Base-by-base conservation (phyloP, 2,888 invertebrate species). In the Escarpia spicata region DNA sequence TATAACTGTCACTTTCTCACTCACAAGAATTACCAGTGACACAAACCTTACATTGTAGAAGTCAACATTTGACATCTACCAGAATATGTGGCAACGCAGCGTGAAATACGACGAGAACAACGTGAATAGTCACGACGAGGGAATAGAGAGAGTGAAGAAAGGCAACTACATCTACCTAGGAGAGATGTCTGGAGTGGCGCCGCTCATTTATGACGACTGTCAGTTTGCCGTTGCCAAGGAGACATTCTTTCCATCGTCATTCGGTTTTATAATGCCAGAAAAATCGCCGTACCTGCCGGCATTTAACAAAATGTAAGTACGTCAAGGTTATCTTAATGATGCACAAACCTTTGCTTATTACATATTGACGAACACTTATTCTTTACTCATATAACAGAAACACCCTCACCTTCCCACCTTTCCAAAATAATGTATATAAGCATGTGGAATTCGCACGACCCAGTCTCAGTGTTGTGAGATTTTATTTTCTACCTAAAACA, bases 81-180 rank as follows among this genome's bases (percentile, higher is more conserved):
- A 91, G 89, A 89, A 91, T 0, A 37, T 93, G 58, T 93, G 92
- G 92, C 44, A 91, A 26, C 60, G 75, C 3, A 44, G 90, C 43
- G 52, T 93, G 52, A 45, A 91, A 37, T 90, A 90, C 44, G 58
- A 52, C 43, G 91, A 93, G 26, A 93, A 93, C 52, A 92, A 58
- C n/a, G 93, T 93, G 4, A 43, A 15, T 9, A 90, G 26, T 43
- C 93, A 93, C 43, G n/a, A 26, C 9, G 92, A 93, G 43, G 93
- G 93, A 19, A 91, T 93, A 12, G 75, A 93, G 43, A 89, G 92
- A 43, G 93, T 93, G 26, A 92, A 92, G 43, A 91, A 43, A 10
- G 93, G 93, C 8, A 93, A 92, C 26, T 93, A 93, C 92, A 93
- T 93, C 26, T 93, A 93, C 75, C 43, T 93, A 12, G 93, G 93